Evolutionary conservation across 1,140 invertebrate genomes (phyloP), one percentile per base, ranked within the genome.

Genomic region (Ganaspis sp.): DNA sequence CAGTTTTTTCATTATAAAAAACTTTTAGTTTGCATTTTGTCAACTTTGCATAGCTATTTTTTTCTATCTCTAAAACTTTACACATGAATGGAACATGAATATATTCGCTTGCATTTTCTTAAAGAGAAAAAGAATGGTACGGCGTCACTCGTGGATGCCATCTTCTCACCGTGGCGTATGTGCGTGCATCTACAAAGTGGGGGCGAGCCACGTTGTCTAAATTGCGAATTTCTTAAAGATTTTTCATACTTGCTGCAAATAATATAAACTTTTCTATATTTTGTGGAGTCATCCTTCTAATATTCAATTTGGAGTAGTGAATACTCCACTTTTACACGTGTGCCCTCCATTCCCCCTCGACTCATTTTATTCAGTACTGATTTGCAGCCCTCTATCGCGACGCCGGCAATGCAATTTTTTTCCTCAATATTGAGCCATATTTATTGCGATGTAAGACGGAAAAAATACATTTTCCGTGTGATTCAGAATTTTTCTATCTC

Each of bases 131-230:
- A 81, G 76, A 73, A 73, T 72, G 71, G 80, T 83, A 82, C 88
- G 88, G 89, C 89, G 89, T 90, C 89, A 85, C 83, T 88, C 82
- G 78, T 76, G 87, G 88, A 88, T 89, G 89, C 89, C 89, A 90
- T 90, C 82, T 90, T 90, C 87, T 86, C 87, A 81, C 86, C 85
- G 85, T 82, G 82, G 83, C 83, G 82, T 85, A 83, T 79, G 77
- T 83, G 69, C 76, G 78, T 85, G 79, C 79, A 81, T 80, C 75
- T 64, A 75, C 72, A 80, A 82, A 83, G 81, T 77, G 84, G 83
- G 81, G 77, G 83, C 75, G 73, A 82, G 86, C 85, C 86, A 88
- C 86, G 84, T 85, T 87, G 87, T 84, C 80, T 77, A 78, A 79
- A 79, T 76, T 74, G 53, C 53, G 69, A 29, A 19, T 42, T 75